Conservation (phyloP, 35 echinoderm and acorn worm species). For the Strongylocentrotus purpuratus region DNA sequence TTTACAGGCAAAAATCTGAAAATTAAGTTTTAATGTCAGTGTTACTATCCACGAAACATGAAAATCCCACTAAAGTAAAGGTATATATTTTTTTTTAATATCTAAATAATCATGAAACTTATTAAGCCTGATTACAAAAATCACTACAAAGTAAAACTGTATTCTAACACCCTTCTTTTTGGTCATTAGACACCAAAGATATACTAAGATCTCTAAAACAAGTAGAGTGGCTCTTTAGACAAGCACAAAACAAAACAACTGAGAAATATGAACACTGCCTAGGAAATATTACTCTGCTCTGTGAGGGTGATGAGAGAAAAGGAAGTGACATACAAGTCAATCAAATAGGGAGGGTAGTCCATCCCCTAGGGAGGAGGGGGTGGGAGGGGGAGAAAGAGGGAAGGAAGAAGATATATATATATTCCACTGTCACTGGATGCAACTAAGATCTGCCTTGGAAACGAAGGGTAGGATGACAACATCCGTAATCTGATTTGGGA, state of each 20-base stretch:
- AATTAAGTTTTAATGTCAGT: too few relatives aligned
- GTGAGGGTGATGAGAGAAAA: neutral
- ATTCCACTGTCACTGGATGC: neutral
- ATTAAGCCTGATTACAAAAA: too few relatives aligned
- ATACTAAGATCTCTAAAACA: too few relatives aligned
- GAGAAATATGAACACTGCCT: neutral
- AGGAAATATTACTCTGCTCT: slow-evolving; percentile 14
- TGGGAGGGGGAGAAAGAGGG: slow-evolving; percentile 26
- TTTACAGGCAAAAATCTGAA: too few relatives aligned
- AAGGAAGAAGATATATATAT: slow-evolving; percentile 8
- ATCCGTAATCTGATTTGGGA: neutral
- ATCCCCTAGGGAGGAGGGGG: slow-evolving; percentile 7
- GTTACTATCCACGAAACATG: too few relatives aligned
- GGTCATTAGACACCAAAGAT: too few relatives aligned
- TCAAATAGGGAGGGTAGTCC: neutral
- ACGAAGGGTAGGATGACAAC: slow-evolving; percentile 9
- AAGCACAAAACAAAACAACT: neutral
- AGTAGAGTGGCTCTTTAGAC: too few relatives aligned
- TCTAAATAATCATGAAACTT: too few relatives aligned
- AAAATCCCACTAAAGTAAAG: too few relatives aligned
- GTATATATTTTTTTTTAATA: too few relatives aligned
- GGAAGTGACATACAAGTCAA: slow-evolving; percentile 33
- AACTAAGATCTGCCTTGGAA: neutral
- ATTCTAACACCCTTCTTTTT: too few relatives aligned
- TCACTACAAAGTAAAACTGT: too few relatives aligned